A percentile compares a stretch with the other conserved stretches of the same genome.
These are phyloP conservation scores for Pelmatolapia mariae DNA, from an alignment of 2,113 vertebrate genomes.

Conservation along the genomic window DNA sequence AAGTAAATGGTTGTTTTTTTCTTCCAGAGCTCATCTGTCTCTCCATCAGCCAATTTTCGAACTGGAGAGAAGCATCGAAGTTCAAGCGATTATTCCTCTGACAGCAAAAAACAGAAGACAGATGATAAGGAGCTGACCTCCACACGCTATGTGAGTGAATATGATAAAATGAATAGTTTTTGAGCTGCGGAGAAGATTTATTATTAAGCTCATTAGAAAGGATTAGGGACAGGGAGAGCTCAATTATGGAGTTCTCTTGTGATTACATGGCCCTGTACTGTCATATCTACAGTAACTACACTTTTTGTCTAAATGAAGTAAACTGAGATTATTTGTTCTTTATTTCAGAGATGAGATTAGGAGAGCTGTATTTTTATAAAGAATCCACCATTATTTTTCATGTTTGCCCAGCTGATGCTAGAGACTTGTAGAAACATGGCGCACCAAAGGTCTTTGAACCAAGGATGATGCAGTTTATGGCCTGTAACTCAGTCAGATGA, in stretches of 20 bases:
- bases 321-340: background rate
- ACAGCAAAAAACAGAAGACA: slow-evolving; percentile 95
- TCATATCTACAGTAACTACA: background rate
- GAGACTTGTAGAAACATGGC: background rate
- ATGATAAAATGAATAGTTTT: background rate
- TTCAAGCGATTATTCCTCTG: slow-evolving; percentile 88
- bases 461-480: background rate
- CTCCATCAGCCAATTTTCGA: slow-evolving; percentile 92
- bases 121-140: slow-evolving; percentile 88
- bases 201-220: background rate
- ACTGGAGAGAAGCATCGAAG: slow-evolving; percentile 89
- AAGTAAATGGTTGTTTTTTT: background rate
- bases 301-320: background rate
- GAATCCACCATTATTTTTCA: background rate
- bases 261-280: background rate
- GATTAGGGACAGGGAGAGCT: background rate
- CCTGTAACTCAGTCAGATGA: background rate
- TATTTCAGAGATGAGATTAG: background rate
- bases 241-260: background rate
- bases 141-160: slow-evolving; percentile 82
- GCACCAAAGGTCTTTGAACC: background rate
- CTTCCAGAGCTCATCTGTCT: slow-evolving; percentile 89
- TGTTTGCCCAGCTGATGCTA: background rate
- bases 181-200: background rate
- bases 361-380: background rate